Base-by-base conservation (phyloP, 2,113 vertebrate species). In the Phocoena sinus region DNA sequence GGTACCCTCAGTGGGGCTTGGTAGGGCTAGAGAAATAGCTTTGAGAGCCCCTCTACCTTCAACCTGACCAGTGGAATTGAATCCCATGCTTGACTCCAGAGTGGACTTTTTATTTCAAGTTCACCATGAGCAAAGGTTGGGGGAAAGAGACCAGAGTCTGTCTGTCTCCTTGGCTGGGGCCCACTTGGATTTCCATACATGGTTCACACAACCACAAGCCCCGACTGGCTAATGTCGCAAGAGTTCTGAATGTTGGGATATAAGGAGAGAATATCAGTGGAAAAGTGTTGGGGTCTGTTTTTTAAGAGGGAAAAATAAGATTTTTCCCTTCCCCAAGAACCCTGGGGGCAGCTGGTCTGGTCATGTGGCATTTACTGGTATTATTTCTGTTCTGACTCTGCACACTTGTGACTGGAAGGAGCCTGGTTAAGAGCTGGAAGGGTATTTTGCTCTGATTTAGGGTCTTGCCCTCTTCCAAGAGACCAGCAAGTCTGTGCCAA, bases 71-170 rank as follows among this genome's bases (percentile, higher is more conserved):
- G 98, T 93, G 96, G 94, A 98, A 98, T 97, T 97, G 98, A 98
- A 98, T 96, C 98, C 97, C 97, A 98, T 97, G 97, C 96, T 98
- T 98, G 98, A 98, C 98, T 98, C 98, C 98, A 98, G 95, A 98
- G 98, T 93, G 98, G 98, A 98, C 96, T 98, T 98, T 99, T 98
- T 99, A 99, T 99, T 99, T 98, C 98, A 98, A 97, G 88, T 97
- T 98, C 98, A 98, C 97, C 98, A 97, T 96, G 96, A 97, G 98
- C 94, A 97, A 98, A 98, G 98, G 80, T 89, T 93, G 95, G 98
- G 96, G 95, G 93, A 98, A 97, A 98, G 96, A 97, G 97, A 73
- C 0, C 97, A 97, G 97, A 96, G 81, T 98, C 98, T 98, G 98
- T 98, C 96, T 98, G 97, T 98, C 97, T 98, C 98, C 97, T 98